These are phyloP conservation scores for Trichogramma dendrolimi DNA, from an alignment of 2,888 invertebrate species.

Conservation along the genomic window DNA sequence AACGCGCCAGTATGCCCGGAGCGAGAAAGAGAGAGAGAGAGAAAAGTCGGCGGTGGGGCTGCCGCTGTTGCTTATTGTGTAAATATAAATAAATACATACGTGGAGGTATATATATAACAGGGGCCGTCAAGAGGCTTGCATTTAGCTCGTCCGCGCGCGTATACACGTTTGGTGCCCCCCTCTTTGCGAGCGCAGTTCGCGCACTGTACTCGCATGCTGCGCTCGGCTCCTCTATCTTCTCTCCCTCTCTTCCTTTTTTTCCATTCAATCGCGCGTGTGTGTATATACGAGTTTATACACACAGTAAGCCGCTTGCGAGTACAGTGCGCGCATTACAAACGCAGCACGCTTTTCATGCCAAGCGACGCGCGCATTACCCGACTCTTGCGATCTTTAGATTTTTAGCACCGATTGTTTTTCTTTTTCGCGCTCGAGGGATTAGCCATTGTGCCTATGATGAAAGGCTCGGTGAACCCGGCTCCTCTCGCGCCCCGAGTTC, in stretches of 20 bases:
- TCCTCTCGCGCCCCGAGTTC: no score
- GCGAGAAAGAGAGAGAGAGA: constrained; percentile 14
- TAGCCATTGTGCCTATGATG: no score
- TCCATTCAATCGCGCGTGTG: constrained; percentile 8
- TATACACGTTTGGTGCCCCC: constrained; percentile 22
- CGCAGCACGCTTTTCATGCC: constrained; percentile 1
- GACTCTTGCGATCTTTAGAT: no score
- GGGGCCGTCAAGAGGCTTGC: constrained; percentile 49
- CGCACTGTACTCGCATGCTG: not conserved
- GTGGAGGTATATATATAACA: not conserved
- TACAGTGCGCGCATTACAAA: no score
- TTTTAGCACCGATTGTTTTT: no score
- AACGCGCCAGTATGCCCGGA: constrained; percentile 30
- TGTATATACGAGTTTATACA: not conserved
- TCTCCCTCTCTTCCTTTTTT: constrained; percentile 17
- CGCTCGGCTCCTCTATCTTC: constrained; percentile 18
- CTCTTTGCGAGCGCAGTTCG: constrained; percentile 9
- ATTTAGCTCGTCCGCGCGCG: constrained; percentile 41
- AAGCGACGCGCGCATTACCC: constrained; percentile 1
- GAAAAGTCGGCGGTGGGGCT: constrained; percentile 22
- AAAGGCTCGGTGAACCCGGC: no score
- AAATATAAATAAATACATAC: constrained; percentile 53
- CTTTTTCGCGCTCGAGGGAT: no score
- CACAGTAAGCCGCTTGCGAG: not conserved
- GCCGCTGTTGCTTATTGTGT: constrained; percentile 52